phyloP scores from a whole-genome alignment of 1,140 invertebrate species.

The Calliphora vicina region DNA sequence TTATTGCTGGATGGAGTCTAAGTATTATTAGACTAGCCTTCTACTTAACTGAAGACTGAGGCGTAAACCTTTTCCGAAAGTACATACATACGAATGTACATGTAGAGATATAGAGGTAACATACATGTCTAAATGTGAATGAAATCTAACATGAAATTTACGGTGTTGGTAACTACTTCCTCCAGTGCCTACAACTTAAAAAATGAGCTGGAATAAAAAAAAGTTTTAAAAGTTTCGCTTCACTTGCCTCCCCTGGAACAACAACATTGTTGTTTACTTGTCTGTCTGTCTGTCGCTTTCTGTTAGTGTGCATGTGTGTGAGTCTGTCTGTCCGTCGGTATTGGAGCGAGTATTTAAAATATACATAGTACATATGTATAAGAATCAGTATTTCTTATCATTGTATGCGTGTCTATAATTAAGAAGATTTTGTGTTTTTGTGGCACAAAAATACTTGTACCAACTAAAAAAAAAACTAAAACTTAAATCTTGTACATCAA shows the following conservation, averaged over 20 bases:
- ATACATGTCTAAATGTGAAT: background rate
- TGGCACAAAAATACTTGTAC: background rate
- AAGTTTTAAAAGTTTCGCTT: conserved; percentile 21
- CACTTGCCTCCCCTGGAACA: conserved; percentile 3
- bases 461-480: conserved; percentile 1
- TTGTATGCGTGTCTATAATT: background rate
- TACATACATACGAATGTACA: background rate
- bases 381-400: background rate
- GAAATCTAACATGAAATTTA: background rate
- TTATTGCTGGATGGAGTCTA: background rate
- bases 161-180: conserved; percentile 10
- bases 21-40: conserved; percentile 10
- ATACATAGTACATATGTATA: background rate
- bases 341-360: background rate
- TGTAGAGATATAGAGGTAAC: background rate
- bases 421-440: conserved; percentile 2
- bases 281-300: background rate
- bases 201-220: background rate
- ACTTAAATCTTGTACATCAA: background rate
- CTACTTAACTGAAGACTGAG: background rate
- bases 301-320: background rate
- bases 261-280: background rate
- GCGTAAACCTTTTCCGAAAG: conserved; percentile 13
- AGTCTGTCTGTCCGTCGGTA: background rate
- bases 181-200: background rate